A percentile compares a stretch with the other conserved stretches of the same genome.
Conservation (phyloP, 2,888 invertebrate species). For the Netelia fuscicornis region DNA sequence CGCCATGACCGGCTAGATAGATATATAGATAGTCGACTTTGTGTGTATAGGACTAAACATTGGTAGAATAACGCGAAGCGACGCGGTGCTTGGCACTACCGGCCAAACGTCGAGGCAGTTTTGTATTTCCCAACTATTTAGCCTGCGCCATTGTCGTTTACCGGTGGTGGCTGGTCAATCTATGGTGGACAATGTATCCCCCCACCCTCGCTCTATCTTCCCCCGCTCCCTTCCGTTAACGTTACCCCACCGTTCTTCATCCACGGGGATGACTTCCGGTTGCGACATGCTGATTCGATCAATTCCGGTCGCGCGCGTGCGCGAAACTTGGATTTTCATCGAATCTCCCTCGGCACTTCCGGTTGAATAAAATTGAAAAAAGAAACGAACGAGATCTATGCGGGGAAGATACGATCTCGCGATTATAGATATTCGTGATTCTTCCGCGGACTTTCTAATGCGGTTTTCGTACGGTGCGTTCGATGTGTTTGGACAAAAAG, state of each 20-base stretch:
- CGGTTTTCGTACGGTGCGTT: conserved; percentile 27
- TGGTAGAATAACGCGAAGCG: conserved; percentile 56
- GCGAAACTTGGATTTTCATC: conserved; percentile 24
- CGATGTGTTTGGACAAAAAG: not conserved
- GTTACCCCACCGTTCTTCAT: conserved; percentile 15
- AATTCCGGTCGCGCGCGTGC: conserved; percentile 27
- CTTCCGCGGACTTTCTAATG: conserved; percentile 57
- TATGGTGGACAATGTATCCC: conserved; percentile 57
- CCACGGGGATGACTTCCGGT: conserved; percentile 68
- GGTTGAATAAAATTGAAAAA: conserved; percentile 1
- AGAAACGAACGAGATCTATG: not conserved
- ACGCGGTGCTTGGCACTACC: conserved; percentile 73
- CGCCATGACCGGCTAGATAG: conserved; percentile 37
- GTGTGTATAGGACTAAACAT: conserved; percentile 15
- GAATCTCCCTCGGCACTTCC: conserved; percentile 23
- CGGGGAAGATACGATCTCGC: conserved; percentile 40
- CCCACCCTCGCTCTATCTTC: conserved; percentile 9
- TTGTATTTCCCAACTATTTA: conserved; percentile 71
- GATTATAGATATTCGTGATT: conserved; percentile 49
- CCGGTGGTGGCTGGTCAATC: conserved; percentile 52
- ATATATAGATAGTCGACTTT: conserved; percentile 16
- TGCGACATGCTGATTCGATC: conserved; percentile 62
- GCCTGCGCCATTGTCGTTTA: conserved; percentile 70
- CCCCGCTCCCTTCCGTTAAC: conserved; percentile 11
- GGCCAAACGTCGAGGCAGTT: conserved; percentile 52